A percentile compares a stretch with the other conserved stretches of the same genome.
Conservation (phyloP, 1,140 invertebrate genomes). For the Plutomurus gul region DNA sequence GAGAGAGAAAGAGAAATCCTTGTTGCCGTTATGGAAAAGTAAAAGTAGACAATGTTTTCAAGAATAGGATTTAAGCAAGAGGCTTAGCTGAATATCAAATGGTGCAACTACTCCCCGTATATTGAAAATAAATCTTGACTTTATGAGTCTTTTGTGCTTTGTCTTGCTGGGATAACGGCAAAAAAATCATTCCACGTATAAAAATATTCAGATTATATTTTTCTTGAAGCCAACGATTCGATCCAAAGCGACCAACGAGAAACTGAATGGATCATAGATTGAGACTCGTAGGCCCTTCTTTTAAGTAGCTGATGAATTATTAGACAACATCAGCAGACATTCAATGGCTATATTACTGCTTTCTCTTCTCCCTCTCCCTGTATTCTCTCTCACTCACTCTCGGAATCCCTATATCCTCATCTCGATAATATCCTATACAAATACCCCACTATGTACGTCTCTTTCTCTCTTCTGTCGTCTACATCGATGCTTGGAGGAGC, state of each 20-base stretch:
- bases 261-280: conserved; percentile 3
- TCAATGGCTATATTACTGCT: not conserved
- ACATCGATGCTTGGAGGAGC: too few relatives aligned
- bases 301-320: conserved; percentile 7
- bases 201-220: conserved; percentile 35
- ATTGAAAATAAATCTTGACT: conserved; percentile 50
- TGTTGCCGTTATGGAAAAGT: not conserved
- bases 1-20: not conserved
- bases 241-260: not conserved
- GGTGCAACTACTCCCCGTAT: conserved; percentile 16
- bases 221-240: not conserved
- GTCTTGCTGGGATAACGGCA: not conserved
- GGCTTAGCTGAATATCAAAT: conserved; percentile 34
- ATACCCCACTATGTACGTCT: too few relatives aligned
- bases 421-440: too few relatives aligned
- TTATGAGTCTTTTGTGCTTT: conserved; percentile 18
- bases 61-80: conserved; percentile 22
- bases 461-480: too few relatives aligned
- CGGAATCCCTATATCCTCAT: not conserved
- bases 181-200: not conserved
- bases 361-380: not conserved
- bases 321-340: not conserved
- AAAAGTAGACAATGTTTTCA: not conserved
- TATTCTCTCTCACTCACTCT: not conserved
- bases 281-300: not conserved